These are phyloP conservation scores for Physeter macrocephalus DNA, from an alignment of 2,113 vertebrate species.

Conservation along the genomic window DNA sequence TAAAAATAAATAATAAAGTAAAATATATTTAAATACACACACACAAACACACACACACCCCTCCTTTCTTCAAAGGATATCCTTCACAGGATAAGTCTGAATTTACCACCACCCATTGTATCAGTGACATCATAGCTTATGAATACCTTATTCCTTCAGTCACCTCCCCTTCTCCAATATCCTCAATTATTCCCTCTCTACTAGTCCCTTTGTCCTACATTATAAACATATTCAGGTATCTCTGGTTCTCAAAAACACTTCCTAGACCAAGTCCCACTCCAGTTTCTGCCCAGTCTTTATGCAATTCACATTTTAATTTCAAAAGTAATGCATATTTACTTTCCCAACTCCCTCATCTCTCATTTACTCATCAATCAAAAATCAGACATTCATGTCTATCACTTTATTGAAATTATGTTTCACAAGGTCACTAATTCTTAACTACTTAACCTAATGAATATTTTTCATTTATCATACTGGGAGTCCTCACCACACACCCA, in stretches of 20 bases:
- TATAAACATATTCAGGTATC: neutral
- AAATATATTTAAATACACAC: neutral
- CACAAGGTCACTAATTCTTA: neutral
- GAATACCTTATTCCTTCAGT: neutral
- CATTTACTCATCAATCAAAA: slow-evolving; percentile 16
- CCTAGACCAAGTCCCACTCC: neutral
- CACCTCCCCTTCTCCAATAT: neutral
- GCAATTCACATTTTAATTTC: slow-evolving; percentile 3
- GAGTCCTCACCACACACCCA: neutral
- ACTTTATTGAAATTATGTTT: slow-evolving; percentile 7
- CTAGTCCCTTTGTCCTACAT: neutral
- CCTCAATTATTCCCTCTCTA: neutral
- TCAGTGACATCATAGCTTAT: neutral
- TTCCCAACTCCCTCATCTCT: neutral
- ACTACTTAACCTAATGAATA: neutral
- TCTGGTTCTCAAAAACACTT: neutral
- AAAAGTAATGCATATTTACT: slow-evolving; percentile 19
- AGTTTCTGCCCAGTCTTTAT: neutral
- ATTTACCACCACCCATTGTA: neutral
- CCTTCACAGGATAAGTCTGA: neutral
- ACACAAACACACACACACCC: neutral
- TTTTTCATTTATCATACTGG: neutral
- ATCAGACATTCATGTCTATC: neutral
- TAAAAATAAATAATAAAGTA: neutral
- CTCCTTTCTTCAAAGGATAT: neutral